phyloP scores from a whole-genome alignment of 2,797 vertebrate species.

The Galaxias olidus region DNA sequence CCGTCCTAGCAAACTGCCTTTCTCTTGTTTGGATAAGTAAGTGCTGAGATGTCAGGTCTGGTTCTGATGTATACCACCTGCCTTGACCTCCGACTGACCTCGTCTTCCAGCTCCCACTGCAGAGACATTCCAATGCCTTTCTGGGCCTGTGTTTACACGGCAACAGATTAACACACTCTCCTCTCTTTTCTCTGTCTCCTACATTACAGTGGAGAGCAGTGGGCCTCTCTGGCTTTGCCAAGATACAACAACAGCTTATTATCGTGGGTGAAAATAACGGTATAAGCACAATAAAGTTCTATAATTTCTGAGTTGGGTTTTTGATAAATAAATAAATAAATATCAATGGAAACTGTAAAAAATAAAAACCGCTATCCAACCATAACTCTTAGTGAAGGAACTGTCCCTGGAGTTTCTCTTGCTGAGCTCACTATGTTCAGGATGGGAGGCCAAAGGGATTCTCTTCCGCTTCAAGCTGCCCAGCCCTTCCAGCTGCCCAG shows the following conservation, averaged over 20 bases:
- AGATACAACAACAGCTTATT: too few species aligned
- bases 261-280: too few species aligned
- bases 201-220: slow-evolving; percentile 37
- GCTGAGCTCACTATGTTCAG: slow-evolving; percentile 31
- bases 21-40: slow-evolving; percentile 80
- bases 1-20: slow-evolving; percentile 51
- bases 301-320: too few species aligned
- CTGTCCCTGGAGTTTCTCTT: slow-evolving; percentile 9
- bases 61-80: slow-evolving; percentile 83
- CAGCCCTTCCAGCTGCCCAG: slow-evolving; percentile 51
- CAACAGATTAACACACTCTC: slow-evolving; percentile 59
- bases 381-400: not conserved
- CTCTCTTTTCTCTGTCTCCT: slow-evolving; percentile 42
- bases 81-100: slow-evolving; percentile 79
- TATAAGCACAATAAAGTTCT: too few species aligned
- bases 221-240: slow-evolving; percentile 17
- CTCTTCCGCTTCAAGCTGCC: too few species aligned
- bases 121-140: slow-evolving; percentile 81
- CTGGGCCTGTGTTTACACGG: slow-evolving; percentile 77
- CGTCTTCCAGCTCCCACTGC: slow-evolving; percentile 73
- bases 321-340: too few species aligned
- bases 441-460: slow-evolving; percentile 34
- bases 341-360: slow-evolving; percentile 17
- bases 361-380: slow-evolving; percentile 1
- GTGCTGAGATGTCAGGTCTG: slow-evolving; percentile 76